Conservation (phyloP, 2,113 vertebrate genomes). For the Xiphophorus couchianus region DNA sequence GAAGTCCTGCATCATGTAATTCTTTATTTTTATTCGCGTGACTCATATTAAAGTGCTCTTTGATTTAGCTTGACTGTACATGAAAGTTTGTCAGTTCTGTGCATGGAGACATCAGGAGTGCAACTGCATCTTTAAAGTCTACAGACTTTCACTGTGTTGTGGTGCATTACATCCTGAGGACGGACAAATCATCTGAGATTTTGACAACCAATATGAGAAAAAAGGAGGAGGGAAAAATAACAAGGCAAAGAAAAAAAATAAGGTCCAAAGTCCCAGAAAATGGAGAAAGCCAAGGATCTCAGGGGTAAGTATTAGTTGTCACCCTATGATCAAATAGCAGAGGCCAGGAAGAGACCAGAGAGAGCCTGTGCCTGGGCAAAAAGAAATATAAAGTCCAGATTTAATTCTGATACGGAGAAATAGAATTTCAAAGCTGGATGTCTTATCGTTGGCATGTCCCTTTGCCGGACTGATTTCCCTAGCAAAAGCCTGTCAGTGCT, state of each 20-base stretch:
- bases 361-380: constrained; percentile 86
- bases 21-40: constrained; percentile 19
- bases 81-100: constrained; percentile 15
- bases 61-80: constrained; percentile 29
- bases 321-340: constrained; percentile 89
- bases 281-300: constrained; percentile 82
- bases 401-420: constrained; percentile 99
- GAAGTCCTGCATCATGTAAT: background rate
- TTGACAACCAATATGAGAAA: constrained; percentile 89
- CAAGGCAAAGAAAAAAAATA: constrained; percentile 55
- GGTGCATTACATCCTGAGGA: constrained; percentile 58
- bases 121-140: constrained; percentile 39
- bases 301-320: constrained; percentile 91
- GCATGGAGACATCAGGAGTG: constrained; percentile 29
- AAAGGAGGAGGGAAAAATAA: constrained; percentile 45
- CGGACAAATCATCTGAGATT: constrained; percentile 81
- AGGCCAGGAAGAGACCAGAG: constrained; percentile 85
- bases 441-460: constrained; percentile 98
- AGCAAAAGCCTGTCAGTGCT: constrained; percentile 99
- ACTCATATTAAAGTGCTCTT: constrained; percentile 25
- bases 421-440: constrained; percentile 99
- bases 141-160: constrained; percentile 31
- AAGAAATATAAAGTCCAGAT: constrained; percentile 99
- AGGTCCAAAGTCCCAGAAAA: constrained; percentile 79
- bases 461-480: constrained; percentile 99